Evolutionary conservation across 2,797 vertebrate species (phyloP).

Genomic region (Leucoraja ocellata): DNA sequence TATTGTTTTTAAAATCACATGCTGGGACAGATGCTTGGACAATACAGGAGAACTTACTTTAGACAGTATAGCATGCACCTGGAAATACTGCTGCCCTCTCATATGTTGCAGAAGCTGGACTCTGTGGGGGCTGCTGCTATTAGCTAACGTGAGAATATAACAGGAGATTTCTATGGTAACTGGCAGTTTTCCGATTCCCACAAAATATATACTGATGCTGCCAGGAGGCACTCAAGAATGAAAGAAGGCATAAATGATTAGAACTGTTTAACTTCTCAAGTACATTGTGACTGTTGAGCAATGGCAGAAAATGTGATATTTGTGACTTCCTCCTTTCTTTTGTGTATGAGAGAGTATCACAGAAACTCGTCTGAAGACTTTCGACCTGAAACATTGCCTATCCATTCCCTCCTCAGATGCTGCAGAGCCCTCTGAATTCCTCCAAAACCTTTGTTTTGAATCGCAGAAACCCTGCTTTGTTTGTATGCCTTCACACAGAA

Average conservation of each 20-base stretch:
- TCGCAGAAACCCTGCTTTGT: not conserved
- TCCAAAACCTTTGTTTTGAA: not conserved
- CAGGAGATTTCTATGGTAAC: not conserved
- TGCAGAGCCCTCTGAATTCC: no score
- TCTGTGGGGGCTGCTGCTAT: not conserved
- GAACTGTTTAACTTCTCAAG: not conserved
- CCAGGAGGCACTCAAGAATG: not conserved
- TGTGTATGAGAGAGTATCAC: no score
- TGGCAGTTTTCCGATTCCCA: not conserved
- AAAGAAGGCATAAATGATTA: slow-evolving; percentile 17
- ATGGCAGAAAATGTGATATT: not conserved
- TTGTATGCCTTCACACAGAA: not conserved
- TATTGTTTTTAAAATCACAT: not conserved
- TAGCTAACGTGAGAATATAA: not conserved
- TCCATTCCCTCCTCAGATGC: no score
- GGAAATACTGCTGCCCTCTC: not conserved
- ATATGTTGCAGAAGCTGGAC: not conserved
- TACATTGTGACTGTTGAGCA: not conserved
- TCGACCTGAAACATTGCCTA: no score
- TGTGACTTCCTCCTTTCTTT: not conserved
- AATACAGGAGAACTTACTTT: not conserved
- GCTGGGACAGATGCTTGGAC: not conserved
- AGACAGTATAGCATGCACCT: not conserved
- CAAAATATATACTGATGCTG: not conserved
- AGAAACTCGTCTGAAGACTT: no score